phyloP scores from a whole-genome alignment of 2,797 vertebrate species.

The Sparidentex hasta region DNA sequence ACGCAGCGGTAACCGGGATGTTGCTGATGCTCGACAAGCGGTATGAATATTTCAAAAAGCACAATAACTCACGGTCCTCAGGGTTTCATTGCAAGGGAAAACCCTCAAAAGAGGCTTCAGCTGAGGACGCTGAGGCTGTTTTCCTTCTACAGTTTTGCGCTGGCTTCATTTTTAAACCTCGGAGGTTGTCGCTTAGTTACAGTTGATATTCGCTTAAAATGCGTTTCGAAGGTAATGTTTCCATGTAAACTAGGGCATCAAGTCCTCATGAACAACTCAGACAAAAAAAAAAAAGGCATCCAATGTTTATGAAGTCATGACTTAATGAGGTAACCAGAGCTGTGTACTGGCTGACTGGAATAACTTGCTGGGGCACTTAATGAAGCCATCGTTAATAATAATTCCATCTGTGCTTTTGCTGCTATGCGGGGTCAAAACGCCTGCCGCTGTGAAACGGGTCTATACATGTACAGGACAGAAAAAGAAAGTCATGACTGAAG shows the following conservation, averaged over 20 bases:
- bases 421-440: background rate
- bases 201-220: background rate
- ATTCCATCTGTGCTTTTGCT: constrained; percentile 10
- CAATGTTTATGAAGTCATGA: background rate
- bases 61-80: background rate
- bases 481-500: constrained; percentile 21
- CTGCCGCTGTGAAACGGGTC: too few species aligned
- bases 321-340: background rate
- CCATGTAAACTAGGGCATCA: background rate
- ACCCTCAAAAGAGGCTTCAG: background rate
- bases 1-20: background rate
- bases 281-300: too few species aligned
- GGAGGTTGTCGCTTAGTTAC: too few species aligned
- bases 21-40: constrained; percentile 14
- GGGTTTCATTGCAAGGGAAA: background rate
- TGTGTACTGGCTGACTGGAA: background rate
- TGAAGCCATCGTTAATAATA: background rate
- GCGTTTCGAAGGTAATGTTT: background rate
- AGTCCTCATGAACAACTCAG: background rate
- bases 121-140: background rate
- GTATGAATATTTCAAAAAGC: constrained; percentile 33
- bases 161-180: too few species aligned
- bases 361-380: background rate
- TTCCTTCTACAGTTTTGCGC: background rate
- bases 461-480: background rate